Evolutionary conservation across 2,888 invertebrate species (phyloP), one percentile per base, ranked within the genome.

Genomic region (Euplagia quadripunctaria): DNA sequence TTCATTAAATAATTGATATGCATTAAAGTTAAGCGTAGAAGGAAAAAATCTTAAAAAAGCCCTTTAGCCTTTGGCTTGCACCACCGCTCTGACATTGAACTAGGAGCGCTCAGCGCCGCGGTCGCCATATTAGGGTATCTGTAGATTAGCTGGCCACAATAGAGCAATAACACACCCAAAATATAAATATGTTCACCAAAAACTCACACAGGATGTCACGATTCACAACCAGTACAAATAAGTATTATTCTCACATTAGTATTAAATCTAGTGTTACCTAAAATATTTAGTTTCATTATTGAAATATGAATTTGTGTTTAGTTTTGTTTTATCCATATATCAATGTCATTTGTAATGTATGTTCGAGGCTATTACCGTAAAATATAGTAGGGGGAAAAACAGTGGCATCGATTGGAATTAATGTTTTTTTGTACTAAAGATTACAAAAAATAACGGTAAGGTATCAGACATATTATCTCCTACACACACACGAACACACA

Each of bases 121-220:
- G 31, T 68, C 31, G 16, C 66, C 68, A 63, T 68, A 76, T 82
- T 82, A 79, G 75, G 77, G 77, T 79, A 81, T 73, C 71, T 77
- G 16, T 74, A 52, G 61, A 67, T 68, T 49, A 46, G 46, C 49
- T 46, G 20, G 49, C 65, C 58, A 68, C 68, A 64, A 68, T 68
- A 70, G n/a, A 68, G 46, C 61, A 67, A 66, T 70, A 20, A 68
- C 74, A 46, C 66, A n/a, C 70, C 73, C 55, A 70, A 74, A 74
- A 42, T 64, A 20, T 58, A 55, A 58, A 12, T n/a, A 55, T 55
- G 51, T 20, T 14, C 31, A 41, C 12, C 43, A 42, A 58, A 68
- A 11, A 52, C n/a, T 14, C 16, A 41, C 63, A 46, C 70, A 49
- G n/a, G n/a, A 20, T 58, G 55, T 58, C n/a, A 58, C 20, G 55